Base-by-base conservation (phyloP, 2,888 invertebrate species). In the Apamea sordens region DNA sequence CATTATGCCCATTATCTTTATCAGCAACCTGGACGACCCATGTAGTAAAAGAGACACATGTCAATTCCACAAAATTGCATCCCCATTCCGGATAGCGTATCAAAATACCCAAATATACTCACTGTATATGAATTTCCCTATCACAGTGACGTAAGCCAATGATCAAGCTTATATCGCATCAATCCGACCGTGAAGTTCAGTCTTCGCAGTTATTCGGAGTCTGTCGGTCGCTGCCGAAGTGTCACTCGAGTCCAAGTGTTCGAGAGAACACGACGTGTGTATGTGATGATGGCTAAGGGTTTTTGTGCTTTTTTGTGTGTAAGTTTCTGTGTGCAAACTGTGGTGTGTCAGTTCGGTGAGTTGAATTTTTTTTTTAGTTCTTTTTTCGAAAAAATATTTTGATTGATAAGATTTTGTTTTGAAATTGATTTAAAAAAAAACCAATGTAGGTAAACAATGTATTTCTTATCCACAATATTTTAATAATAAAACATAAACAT, bases 331-430 rank as follows among this genome's bases (percentile, higher is more conserved):
- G 86, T 93, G 59, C 90, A 92, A 84, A 74, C 88, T 73, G 94
- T 92, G 67, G 85, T 89, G 13, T 92, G 93, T 87, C 96, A 96
- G 73, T 95, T 94, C 65, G 94, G 96, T 95, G 63, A 95, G 95
- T 94, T 24, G 1, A 7, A 36, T 63, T 44, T 53, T 50, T 53
- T 21, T 61, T 32, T 0, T 2, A 0, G 7, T 28, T 41, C 47
- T 47, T 24, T 36, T 28, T 13, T 10, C 0, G 8, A 18, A 50
- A 50, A 47, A 24, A 15, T 11, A 0, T 18, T 8, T 18, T 13
- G 8, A 1, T 10, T 32, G 15, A 5, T 2, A 7, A 13, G 0
- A 8, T 77, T 77, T 53, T 64, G 0, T 80, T 47, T 69, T 56
- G 5, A 4, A 7, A 7, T 21, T 32, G 2, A 18, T 50, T 32